These are phyloP conservation scores for Xestia ashworthii DNA, from an alignment of 2,888 invertebrate species.

Conservation along the genomic window DNA sequence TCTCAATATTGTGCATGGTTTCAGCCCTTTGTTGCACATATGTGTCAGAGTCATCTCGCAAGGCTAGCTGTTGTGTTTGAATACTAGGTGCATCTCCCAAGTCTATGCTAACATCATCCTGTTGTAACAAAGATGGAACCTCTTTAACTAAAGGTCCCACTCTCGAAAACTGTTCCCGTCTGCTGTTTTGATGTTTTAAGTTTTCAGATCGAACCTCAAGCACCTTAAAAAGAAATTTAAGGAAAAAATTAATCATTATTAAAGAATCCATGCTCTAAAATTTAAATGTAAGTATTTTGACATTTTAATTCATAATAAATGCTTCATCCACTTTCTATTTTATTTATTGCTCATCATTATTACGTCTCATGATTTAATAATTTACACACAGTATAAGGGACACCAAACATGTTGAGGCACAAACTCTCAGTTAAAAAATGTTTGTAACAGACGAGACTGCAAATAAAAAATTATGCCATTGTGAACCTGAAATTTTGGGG, in stretches of 20 bases:
- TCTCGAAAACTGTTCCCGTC: constrained; percentile 96
- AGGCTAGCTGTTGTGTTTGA: constrained; percentile 92
- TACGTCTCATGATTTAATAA: background rate
- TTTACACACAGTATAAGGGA: background rate
- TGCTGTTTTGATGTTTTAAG: constrained; percentile 97
- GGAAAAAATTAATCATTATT: background rate
- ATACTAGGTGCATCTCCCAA: constrained; percentile 92
- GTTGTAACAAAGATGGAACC: constrained; percentile 88
- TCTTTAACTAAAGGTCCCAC: constrained; percentile 86
- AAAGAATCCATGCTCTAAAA: background rate
- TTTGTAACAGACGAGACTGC: background rate
- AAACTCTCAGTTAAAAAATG: background rate
- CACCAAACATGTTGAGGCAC: background rate
- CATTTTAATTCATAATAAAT: background rate
- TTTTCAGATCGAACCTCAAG: constrained; percentile 99
- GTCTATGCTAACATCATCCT: constrained; percentile 96
- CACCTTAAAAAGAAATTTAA: constrained; percentile 87
- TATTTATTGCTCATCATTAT: background rate
- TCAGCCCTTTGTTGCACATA: constrained; percentile 98
- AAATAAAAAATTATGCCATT: background rate
- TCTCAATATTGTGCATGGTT: constrained; percentile 99
- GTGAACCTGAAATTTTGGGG: background rate
- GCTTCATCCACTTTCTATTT: background rate
- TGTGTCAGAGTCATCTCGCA: constrained; percentile 96
- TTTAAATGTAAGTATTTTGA: background rate